phyloP scores from a whole-genome alignment of 2,113 vertebrate genomes.

The Natator depressus region DNA sequence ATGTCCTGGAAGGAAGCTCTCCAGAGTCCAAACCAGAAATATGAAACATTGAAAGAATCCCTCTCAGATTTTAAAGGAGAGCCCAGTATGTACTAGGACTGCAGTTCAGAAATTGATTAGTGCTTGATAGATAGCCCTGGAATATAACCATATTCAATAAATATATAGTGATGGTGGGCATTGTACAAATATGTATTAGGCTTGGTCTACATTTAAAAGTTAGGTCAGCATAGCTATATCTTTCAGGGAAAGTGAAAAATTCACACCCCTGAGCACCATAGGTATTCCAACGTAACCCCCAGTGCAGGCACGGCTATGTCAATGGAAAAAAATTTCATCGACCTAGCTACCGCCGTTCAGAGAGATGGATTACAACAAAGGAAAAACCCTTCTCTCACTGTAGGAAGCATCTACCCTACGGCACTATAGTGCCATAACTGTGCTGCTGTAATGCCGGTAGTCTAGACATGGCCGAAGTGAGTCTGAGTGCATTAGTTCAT shows the following conservation, averaged over 20 bases:
- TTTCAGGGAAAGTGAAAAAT: background rate
- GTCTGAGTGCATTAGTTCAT: background rate
- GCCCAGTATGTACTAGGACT: rapidly evolving
- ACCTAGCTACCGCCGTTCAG: background rate
- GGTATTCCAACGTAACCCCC: background rate
- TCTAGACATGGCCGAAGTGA: background rate
- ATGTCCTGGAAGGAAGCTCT: background rate
- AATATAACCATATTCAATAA: background rate
- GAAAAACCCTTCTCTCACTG: background rate
- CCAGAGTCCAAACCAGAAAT: background rate
- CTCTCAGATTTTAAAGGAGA: background rate
- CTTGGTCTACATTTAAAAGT: background rate
- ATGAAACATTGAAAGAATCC: background rate
- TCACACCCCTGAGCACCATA: background rate
- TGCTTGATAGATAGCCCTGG: background rate
- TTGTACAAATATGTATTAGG: background rate
- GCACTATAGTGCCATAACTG: background rate
- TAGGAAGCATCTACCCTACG: background rate
- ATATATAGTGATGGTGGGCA: background rate
- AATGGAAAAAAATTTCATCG: background rate
- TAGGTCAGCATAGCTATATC: background rate
- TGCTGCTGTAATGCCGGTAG: background rate
- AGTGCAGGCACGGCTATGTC: background rate
- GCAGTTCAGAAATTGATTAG: background rate
- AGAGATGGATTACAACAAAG: background rate